Percentiles rank a stretch among this genome's conserved stretches.
phyloP scores from a whole-genome alignment of 1,140 invertebrate genomes.

The Berghia stephanieae region DNA sequence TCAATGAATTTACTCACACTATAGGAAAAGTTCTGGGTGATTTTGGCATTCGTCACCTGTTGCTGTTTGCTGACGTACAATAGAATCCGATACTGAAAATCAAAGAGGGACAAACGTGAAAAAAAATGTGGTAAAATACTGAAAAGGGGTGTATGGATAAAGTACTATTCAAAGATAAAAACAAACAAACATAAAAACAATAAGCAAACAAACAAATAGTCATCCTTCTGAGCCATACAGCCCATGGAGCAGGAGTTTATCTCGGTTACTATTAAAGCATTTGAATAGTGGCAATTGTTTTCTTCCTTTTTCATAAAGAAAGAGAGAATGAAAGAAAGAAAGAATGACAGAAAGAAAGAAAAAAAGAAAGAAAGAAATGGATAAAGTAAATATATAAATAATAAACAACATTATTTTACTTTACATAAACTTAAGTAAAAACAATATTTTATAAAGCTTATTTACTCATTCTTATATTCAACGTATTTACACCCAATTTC shows the following conservation, averaged over 20 bases:
- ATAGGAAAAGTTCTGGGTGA: conserved; percentile 58
- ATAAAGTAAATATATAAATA: neutral
- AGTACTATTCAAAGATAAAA: neutral
- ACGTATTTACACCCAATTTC: too few species aligned
- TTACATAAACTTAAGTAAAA: too few species aligned
- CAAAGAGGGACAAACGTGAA: neutral
- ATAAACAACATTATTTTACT: neutral
- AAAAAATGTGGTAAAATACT: neutral
- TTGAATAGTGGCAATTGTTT: too few species aligned
- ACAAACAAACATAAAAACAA: neutral
- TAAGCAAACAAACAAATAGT: neutral
- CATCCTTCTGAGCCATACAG: too few species aligned
- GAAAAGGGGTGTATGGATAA: neutral
- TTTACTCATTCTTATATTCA: too few species aligned
- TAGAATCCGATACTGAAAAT: conserved; percentile 65
- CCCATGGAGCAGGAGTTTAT: too few species aligned
- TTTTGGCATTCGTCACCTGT: conserved; percentile 63
- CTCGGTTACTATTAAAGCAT: too few species aligned
- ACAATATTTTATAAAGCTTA: too few species aligned
- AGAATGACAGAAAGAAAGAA: too few species aligned
- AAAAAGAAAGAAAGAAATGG: neutral
- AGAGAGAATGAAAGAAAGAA: neutral
- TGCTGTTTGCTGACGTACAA: conserved; percentile 66
- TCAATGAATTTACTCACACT: conserved; percentile 61
- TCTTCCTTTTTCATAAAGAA: too few species aligned